Evolutionary conservation across 1,140 invertebrate genomes (phyloP), one percentile per base, ranked within the genome.

Genomic region (Goniozus legneri): DNA sequence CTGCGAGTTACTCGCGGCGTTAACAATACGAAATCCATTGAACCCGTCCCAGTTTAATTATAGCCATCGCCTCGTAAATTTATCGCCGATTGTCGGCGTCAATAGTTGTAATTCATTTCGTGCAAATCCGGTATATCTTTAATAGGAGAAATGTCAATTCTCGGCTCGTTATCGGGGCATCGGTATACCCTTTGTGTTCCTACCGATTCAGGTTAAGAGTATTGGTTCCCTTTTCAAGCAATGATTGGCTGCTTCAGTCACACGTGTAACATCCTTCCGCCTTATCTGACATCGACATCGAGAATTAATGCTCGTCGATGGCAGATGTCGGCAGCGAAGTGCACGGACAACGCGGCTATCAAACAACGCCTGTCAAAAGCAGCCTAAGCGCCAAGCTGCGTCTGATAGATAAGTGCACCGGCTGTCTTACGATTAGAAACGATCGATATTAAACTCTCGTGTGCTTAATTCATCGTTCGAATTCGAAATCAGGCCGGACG

Each of bases 391-490:
- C n/a, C 45, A 13, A 37, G n/a, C 38, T 58, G 50, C 13, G 34
- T 22, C 44, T 58, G 56, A 58, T 58, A 42, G 56, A 56, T 58
- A 57, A 58, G 56, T 53, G 37, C 14, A 21, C 20, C 22, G 22
- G 31, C 20, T 52, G 38, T 58, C 56, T 58, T 58, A 57, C 44
- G 22, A 46, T 8, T 27, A 22, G 14, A 46, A 37, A 22, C 21
- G 36, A 50, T 50, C 44, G 32, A 36, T 20, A 18, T 24, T 20
- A n/a, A n/a, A n/a, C n/a, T n/a, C n/a, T n/a, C n/a, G n/a, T n/a
- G n/a, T n/a, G n/a, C n/a, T n/a, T n/a, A n/a, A n/a, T n/a, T n/a
- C n/a, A n/a, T n/a, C n/a, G n/a, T n/a, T n/a, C n/a, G n/a, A n/a
- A n/a, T n/a, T n/a, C n/a, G n/a, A n/a, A n/a, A n/a, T n/a, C n/a